Conservation (phyloP, 2,113 vertebrate genomes). For the Gallinago paraguaiae region DNA sequence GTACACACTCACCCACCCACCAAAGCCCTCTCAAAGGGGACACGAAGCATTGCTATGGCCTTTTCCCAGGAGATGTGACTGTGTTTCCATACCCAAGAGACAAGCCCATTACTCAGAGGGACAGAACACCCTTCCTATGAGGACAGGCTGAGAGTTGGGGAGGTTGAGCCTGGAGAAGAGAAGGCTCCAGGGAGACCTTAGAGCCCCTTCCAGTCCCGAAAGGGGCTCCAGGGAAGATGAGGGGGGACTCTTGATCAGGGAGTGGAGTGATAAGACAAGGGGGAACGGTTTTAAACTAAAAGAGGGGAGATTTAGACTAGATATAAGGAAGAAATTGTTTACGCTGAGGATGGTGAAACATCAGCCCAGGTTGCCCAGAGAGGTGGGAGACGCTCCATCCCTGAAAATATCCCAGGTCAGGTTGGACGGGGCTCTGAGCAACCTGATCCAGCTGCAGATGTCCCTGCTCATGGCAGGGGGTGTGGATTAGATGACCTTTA, state of each 20-base stretch:
- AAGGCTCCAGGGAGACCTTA: not conserved
- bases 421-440: not conserved
- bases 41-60: not conserved
- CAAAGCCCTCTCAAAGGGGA: not conserved
- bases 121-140: not conserved
- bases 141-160: not conserved
- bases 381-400: not conserved
- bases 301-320: not conserved
- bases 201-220: not conserved
- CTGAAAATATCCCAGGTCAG: not conserved
- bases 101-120: not conserved
- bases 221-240: not conserved
- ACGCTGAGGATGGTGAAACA: not conserved
- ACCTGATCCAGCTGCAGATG: not conserved
- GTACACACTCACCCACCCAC: rapidly evolving
- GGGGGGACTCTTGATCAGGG: not conserved
- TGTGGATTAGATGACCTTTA: not conserved
- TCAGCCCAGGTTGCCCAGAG: not conserved
- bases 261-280: not conserved
- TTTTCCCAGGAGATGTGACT: not conserved
- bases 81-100: not conserved
- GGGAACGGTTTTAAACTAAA: not conserved
- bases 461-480: not conserved
- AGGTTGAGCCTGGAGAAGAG: not conserved
- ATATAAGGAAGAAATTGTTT: not conserved